Percentiles rank a stretch among this genome's conserved stretches.
These are phyloP conservation scores for Caenorhabditis zanzibari DNA, from an alignment of 2,888 invertebrate species.

Conservation along the genomic window DNA sequence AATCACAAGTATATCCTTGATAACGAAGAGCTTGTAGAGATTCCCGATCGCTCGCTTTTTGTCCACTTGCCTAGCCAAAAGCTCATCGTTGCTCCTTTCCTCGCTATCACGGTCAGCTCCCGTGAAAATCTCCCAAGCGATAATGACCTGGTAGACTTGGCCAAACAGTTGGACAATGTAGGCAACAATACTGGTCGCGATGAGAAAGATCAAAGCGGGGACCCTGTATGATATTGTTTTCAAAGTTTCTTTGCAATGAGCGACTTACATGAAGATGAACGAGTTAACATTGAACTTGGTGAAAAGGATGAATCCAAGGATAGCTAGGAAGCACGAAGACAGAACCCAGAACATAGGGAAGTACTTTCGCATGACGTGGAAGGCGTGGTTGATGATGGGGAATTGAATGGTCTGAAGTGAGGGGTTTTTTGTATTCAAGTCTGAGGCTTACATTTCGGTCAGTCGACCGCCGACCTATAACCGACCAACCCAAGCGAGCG, in stretches of 20 bases:
- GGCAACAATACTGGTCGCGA: background rate
- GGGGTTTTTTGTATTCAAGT: too few species aligned
- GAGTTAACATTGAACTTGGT: background rate
- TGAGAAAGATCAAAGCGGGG: background rate
- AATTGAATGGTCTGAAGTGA: background rate
- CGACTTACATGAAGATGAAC: background rate
- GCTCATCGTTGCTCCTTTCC: background rate
- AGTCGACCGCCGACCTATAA: too few species aligned
- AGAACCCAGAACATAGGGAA: background rate
- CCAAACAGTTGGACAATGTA: background rate
- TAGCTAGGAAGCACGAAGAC: background rate
- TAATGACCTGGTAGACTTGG: slow-evolving; percentile 12
- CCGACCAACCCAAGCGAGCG: too few species aligned
- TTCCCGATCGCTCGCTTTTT: background rate
- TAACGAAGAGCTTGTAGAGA: background rate
- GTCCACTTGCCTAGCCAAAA: background rate
- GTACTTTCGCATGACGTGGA: slow-evolving; percentile 2
- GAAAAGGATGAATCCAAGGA: background rate
- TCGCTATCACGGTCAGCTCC: too few species aligned
- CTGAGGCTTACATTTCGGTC: too few species aligned
- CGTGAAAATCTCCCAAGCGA: background rate
- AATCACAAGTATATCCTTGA: background rate
- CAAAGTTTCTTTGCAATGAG: too few species aligned
- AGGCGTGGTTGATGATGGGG: slow-evolving; percentile 1
- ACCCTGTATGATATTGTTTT: too few species aligned